Evolutionary conservation across 2,113 vertebrate genomes (phyloP), one percentile per base, ranked within the genome.

Genomic region (Oncorhynchus mykiss): DNA sequence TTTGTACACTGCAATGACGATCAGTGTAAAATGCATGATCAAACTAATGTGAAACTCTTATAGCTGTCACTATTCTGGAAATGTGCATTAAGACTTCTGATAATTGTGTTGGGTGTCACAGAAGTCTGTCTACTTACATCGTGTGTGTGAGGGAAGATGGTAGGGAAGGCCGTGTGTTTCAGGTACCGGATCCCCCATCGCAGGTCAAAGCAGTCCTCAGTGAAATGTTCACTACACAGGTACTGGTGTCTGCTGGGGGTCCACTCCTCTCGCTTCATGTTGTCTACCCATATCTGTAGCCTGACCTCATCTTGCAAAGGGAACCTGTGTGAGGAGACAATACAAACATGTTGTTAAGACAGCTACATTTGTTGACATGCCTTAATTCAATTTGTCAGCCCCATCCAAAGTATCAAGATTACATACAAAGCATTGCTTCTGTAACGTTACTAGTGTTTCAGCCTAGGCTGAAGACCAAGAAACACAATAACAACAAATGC

Each of bases 141-240:
- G 16, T 4, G 51, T 54, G 14, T 62, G 59, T 90, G 90, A 76
- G 94, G 90, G 78, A 97, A 96, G 76, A 97, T 88, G 14, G 95
- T 96, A 11, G 95, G 95, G 59, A 96, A 76, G 51, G 95, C 94
- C 25, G 92, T 95, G 8, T 91, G 93, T 83, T 96, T 96, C 82
- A 98, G 80, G 85, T 96, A 96, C 3, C 94, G 94, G 78, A 96
- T 96, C 7, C 95, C 95, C 95, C 95, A 97, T 72, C 95, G 92
- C 71, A 96, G 88, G 49, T 96, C 93, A 24, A 96, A 94, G 76
- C 94, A 96, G 66, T 96, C 94, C 0, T 94, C 92, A 22, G 94
- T 96, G 25, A 97, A 97, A 77, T 96, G 95, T 48, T 96, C 95
- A 72, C 95, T 96, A 86, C 95, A 96, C 0, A 97, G 88, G 70